phyloP scores from a whole-genome alignment of 2,113 vertebrate species.

The Lepidothrix coronata region DNA sequence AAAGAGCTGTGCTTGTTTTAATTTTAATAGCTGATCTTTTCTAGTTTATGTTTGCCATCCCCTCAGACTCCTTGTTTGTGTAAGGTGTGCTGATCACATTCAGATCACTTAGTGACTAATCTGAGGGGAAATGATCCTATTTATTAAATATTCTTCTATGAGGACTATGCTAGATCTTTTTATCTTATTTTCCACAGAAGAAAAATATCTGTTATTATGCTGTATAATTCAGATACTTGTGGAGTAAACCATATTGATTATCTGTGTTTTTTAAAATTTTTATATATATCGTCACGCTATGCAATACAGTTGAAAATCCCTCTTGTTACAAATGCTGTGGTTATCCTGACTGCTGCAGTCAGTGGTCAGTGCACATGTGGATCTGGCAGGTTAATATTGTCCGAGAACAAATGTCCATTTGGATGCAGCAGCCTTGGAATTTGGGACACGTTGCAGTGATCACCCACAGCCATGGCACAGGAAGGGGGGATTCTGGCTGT shows the following conservation, averaged over 20 bases:
- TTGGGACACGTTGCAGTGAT: accelerated
- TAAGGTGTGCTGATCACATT: not conserved
- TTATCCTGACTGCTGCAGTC: not conserved
- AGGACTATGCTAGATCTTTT: not conserved
- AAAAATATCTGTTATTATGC: not conserved
- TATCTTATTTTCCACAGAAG: not conserved
- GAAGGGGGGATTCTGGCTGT: not conserved
- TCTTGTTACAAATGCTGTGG: not conserved
- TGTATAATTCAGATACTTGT: not conserved
- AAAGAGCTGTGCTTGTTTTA: not conserved
- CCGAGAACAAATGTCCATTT: not conserved
- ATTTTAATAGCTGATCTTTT: not conserved
- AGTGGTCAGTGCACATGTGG: not conserved
- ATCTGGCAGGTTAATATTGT: not conserved
- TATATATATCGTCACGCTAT: not conserved
- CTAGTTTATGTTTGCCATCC: not conserved
- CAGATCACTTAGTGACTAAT: not conserved
- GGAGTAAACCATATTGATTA: not conserved
- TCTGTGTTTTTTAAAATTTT: not conserved
- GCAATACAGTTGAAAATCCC: not conserved
- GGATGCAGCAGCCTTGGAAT: not conserved
- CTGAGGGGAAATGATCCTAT: not conserved
- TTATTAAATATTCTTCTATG: not conserved
- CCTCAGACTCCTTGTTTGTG: not conserved
- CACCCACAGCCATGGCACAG: not conserved